Evolutionary conservation across 2,113 vertebrate genomes (phyloP).

Genomic region (Gopherus evgoodei): DNA sequence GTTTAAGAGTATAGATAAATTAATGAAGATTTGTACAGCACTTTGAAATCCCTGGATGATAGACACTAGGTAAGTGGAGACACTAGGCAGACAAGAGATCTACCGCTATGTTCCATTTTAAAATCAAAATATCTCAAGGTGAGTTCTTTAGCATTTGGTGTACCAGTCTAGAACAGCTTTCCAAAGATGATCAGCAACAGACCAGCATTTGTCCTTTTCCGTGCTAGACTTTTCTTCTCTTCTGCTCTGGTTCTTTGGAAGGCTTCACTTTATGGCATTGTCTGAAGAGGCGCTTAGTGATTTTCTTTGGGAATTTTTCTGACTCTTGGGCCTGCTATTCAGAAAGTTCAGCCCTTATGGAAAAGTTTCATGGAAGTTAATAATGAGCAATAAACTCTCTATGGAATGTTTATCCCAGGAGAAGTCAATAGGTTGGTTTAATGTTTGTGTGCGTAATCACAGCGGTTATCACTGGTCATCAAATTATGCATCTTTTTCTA

Average conservation of each 20-base stretch:
- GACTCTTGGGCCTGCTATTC: not conserved
- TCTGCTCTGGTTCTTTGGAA: constrained; percentile 19
- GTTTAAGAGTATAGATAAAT: not conserved
- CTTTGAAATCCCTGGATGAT: not conserved
- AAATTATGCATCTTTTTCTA: not conserved
- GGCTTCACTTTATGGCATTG: accelerated
- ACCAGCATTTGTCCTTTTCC: not conserved
- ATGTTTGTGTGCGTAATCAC: accelerated
- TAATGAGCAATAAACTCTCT: not conserved
- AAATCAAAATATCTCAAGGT: not conserved
- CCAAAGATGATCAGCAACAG: not conserved
- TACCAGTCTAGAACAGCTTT: not conserved
- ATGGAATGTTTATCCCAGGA: not conserved
- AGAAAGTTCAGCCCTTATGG: not conserved
- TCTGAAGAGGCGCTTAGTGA: not conserved
- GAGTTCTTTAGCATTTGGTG: not conserved
- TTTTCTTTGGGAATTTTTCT: not conserved
- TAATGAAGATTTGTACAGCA: not conserved
- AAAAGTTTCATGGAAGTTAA: not conserved
- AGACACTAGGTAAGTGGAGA: not conserved
- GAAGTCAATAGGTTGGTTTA: no score
- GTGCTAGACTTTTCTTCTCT: not conserved
- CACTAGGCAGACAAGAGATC: not conserved
- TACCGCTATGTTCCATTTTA: not conserved
- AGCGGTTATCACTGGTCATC: not conserved